Evolutionary conservation across 2,797 vertebrate species (phyloP), one percentile per base, ranked within the genome.

Genomic region (Gymnoscopelus microlampas): DNA sequence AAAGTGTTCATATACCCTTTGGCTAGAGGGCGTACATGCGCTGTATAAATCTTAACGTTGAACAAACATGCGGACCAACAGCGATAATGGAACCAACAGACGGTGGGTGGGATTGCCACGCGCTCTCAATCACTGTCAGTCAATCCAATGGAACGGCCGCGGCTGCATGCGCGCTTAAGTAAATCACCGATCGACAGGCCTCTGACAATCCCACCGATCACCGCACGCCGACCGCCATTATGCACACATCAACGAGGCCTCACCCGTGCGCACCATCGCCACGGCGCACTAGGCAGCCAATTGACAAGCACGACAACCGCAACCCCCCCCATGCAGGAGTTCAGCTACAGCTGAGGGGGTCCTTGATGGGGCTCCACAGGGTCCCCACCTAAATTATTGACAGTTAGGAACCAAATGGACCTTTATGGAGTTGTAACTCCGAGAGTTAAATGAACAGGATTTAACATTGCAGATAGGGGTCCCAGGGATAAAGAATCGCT

Each of bases 291-390:
- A 58, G 66, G 73, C 84, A 88, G 79, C 75, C 79, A 83, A 81
- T 80, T 79, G 68, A 14, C 77, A 73, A 75, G 69, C 79, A 83
- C 65, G 83, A 79, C 65, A 83, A 79, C 63, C 68, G 69, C 0
- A 14, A 55, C 79, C 76, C 66, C 83, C 83, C 74, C 63, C 84
- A 79, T 87, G 88, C 90, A 80, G 68, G 72, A 77, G 72, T 70
- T 55, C 72, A 81, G 80, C 81, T 75, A 59, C 56, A 76, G 3
- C 23, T 44, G 39, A 7, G 9, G 8, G 39, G 39, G 32, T 50
- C 48, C 12, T 65, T 68, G 66, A 81, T 63, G 53, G 53, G 10
- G 35, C 5, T 35, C 50, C 14, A 65, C 39, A 8, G 39, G 13
- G 24, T 59, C 58, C 68, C 66, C 1, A 0, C 26, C 26, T 32